Conservation (phyloP, 2,797 vertebrate species). For the Helostoma temminkii region DNA sequence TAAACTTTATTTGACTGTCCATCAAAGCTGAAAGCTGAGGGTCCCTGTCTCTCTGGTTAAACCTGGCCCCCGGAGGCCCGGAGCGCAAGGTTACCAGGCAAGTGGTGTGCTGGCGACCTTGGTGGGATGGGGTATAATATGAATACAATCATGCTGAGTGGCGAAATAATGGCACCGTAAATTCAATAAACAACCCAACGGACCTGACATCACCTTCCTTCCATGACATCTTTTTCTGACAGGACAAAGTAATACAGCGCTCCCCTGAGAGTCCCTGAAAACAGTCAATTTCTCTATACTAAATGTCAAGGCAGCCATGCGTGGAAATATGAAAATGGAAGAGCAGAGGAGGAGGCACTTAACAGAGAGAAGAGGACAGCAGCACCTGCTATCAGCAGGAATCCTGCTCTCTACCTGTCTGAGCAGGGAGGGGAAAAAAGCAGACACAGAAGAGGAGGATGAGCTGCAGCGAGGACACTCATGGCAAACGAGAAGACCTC, state of each 20-base stretch:
- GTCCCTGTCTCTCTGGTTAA: conserved; percentile 60
- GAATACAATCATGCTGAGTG: conserved; percentile 85
- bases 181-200: conserved; percentile 82
- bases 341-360: conserved; percentile 62
- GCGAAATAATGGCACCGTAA: conserved; percentile 82
- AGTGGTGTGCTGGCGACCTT: conserved; percentile 70
- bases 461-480: not conserved
- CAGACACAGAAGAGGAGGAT: not conserved
- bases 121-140: conserved; percentile 78
- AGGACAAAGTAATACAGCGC: conserved; percentile 78
- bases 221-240: conserved; percentile 80
- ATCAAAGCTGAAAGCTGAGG: conserved; percentile 71
- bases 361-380: conserved; percentile 58
- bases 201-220: conserved; percentile 79
- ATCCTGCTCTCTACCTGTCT: conserved; percentile 36
- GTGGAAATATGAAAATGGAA: conserved; percentile 73
- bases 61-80: conserved; percentile 38
- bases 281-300: conserved; percentile 70
- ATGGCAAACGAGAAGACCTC: not conserved
- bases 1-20: conserved; percentile 70
- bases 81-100: conserved; percentile 71
- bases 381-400: conserved; percentile 57
- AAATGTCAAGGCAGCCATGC: conserved; percentile 82
- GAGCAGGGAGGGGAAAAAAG: conserved; percentile 41
- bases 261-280: conserved; percentile 78